Percentiles rank a stretch among this genome's conserved stretches.
Conservation (phyloP, 2,113 vertebrate species). For the Paramisgurnus dabryanus region DNA sequence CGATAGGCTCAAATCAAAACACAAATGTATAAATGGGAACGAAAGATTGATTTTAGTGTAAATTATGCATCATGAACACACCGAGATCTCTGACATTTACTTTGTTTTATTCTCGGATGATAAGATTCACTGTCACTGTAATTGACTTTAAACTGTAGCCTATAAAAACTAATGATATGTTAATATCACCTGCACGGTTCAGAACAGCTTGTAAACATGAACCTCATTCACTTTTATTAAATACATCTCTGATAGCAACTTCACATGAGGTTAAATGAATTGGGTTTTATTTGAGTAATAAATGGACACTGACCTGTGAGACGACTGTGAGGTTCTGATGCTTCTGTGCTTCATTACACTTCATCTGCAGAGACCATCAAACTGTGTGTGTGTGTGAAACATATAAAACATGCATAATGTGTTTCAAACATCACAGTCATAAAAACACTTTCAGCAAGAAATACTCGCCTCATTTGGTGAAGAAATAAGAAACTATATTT, state of each 20-base stretch:
- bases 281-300: constrained; percentile 62
- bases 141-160: constrained; percentile 74
- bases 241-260: constrained; percentile 67
- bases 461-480: no score
- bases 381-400: not conserved
- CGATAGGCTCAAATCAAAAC: no score
- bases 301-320: no score
- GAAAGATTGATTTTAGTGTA: no score
- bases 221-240: constrained; percentile 65
- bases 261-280: constrained; percentile 64
- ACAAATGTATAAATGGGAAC: no score
- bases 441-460: no score
- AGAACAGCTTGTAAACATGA: constrained; percentile 56
- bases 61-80: no score
- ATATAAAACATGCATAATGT: no score
- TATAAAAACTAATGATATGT: constrained; percentile 78
- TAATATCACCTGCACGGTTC: constrained; percentile 67
- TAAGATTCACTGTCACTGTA: constrained; percentile 62
- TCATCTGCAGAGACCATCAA: constrained; percentile 31
- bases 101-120: constrained; percentile 51
- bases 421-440: no score
- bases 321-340: no score
- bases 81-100: constrained; percentile 57
- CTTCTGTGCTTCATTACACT: constrained; percentile 36
- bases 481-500: no score